phyloP scores from a whole-genome alignment of 2,888 invertebrate genomes.

The Scrobipalpa costella region DNA sequence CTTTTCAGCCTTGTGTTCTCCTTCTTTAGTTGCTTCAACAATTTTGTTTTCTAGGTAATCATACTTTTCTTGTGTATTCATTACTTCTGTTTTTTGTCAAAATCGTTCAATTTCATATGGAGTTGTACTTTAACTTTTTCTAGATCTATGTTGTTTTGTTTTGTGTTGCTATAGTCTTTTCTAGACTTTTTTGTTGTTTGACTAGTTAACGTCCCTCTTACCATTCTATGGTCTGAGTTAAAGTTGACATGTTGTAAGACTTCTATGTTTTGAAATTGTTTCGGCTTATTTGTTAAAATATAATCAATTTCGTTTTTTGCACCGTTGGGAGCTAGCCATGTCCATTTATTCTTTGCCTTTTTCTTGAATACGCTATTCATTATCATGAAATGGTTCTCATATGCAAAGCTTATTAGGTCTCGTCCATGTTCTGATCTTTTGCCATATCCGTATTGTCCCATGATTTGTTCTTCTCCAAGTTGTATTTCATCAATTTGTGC shows the following conservation, averaged over 20 bases:
- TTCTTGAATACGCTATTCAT: background rate
- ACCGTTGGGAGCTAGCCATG: background rate
- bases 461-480: background rate
- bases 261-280: background rate
- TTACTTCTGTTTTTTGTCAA: no score
- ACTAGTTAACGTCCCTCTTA: background rate
- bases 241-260: background rate
- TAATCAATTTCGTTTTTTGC: no score
- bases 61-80: background rate
- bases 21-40: no score
- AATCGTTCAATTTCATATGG: background rate
- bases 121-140: background rate
- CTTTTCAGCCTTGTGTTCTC: no score
- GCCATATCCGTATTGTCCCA: background rate
- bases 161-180: background rate
- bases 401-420: background rate
- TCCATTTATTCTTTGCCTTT: background rate
- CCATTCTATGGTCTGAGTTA: background rate
- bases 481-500: background rate
- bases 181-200: background rate
- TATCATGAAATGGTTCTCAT: background rate
- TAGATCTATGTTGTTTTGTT: background rate
- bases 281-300: background rate
- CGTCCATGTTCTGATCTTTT: background rate
- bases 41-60: background rate